Evolutionary conservation across 2,113 vertebrate species (phyloP), one percentile per base, ranked within the genome.

Genomic region (Gasterosteus aculeatus): DNA sequence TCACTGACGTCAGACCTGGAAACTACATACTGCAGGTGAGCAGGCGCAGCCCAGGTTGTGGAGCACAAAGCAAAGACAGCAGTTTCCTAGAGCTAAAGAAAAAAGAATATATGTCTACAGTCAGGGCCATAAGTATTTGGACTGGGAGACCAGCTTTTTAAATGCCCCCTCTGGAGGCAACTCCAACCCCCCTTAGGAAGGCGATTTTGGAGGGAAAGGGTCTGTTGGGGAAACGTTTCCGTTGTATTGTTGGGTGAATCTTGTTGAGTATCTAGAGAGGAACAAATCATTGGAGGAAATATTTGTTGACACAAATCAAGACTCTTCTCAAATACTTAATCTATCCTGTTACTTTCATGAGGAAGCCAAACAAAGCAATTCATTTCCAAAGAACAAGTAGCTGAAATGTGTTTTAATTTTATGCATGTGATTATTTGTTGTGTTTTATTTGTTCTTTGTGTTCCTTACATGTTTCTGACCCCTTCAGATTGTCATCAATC

Each of bases 11-110:
- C 73, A 97, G 95, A 75, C 96, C 98, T 1, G 98, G 98, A 81
- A 98, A 98, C 91, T 99, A 98, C 91, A 98, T 99, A 51, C 88
- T 99, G 63, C 98, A 99, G 96, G 98, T 99, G 75, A 87, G 68
- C 18, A 0, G 2, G 14, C 33, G 14, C 1, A 10, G 15, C 7
- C 41, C 29, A 38, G 35, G 22, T 26, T 26, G 22, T 26, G 35
- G 57, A 61, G 7, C 15, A 8, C 1, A 11, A 2, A 33, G 33
- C 33, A 35, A 35, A 35, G 22, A 26, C 22, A 26, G 10, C 6
- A 4, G 11, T 16, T 7, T 65, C 3, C 10, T 12, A 47, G 42
- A 1, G 16, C 14, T 33, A 3, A 12, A n/a, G 7, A 26, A 9
- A 64, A 7, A 18, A 3, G 18, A 26, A 26, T 26, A n/a, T 51